Conservation (phyloP, 2,888 invertebrate genomes). For the Melanargia galathea region DNA sequence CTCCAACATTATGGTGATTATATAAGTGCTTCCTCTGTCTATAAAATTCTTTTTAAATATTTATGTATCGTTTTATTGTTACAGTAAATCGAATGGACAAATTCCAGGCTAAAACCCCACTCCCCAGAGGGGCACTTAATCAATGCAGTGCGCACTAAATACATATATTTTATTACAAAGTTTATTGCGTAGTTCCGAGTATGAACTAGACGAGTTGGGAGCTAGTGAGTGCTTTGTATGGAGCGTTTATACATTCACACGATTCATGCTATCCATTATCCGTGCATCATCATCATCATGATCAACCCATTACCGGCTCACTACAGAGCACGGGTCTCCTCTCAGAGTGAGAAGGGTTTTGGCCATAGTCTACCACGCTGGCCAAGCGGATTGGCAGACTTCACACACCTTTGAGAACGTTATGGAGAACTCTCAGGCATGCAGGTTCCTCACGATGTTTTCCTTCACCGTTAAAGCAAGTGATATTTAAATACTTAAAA, state of each 20-base stretch:
- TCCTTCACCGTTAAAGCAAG: no score
- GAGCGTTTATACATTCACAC: background rate
- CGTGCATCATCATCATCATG: no score
- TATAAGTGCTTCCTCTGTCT: background rate
- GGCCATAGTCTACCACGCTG: no score
- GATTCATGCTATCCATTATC: no score
- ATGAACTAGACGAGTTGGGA: constrained; percentile 11
- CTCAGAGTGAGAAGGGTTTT: no score
- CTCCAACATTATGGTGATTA: background rate
- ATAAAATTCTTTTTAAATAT: constrained; percentile 2
- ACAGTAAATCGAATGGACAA: constrained; percentile 16
- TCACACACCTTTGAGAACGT: no score
- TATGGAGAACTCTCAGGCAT: no score
- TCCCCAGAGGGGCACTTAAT: constrained; percentile 15
- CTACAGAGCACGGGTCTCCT: no score
- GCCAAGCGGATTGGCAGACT: no score
- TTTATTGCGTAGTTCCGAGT: constrained; percentile 37
- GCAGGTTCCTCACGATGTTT: no score
- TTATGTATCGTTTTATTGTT: background rate
- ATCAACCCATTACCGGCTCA: no score
- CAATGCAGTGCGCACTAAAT: constrained; percentile 23
- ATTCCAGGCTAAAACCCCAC: constrained; percentile 16
- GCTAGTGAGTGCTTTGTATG: background rate
- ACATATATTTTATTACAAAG: constrained; percentile 34
- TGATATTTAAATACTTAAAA: no score